Evolutionary conservation across 1,140 invertebrate genomes (phyloP), one percentile per base, ranked within the genome.

Genomic region (Drosophila kikkawai): DNA sequence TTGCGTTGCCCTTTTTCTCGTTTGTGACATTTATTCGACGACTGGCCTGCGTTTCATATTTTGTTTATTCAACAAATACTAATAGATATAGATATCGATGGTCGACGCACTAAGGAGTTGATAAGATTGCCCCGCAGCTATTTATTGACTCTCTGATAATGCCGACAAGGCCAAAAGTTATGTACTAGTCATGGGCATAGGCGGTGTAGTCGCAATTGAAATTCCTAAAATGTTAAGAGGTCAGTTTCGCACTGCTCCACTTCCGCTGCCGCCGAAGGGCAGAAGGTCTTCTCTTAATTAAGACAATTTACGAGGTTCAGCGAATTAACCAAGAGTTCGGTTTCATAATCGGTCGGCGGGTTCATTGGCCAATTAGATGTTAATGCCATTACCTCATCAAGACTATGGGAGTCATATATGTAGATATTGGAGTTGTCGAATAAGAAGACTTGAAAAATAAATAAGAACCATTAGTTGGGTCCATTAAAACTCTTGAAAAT

Each of bases 41-140:
- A 56, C 74, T 74, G 70, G 12, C 15, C 12, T 42, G 68, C 42
- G 45, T 60, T 51, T 74, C 67, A 66, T 66, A 69, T 70, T 60
- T 41, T 73, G 61, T 78, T 77, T 80, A 67, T 75, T 80, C 66
- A 69, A 68, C 73, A 80, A 66, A 67, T 45, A 77, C 67, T 85
- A 80, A 83, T 77, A 82, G 70, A 82, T 87, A 83, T 69, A 80
- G 67, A 79, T 87, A 87, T 79, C 58, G 75, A 69, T 80, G 65
- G 69, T 53, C 29, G 57, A 12, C 11, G 26, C 17, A 17, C 56
- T 26, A 59, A 50, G 53, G 44, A 59, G 68, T 17, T 65, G 77
- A 84, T 84, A 85, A 84, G 81, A 81, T 80, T 83, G 53, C 67
- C 39, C 32, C 19, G 56, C 56, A 60, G 32, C 36, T 68, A 59